Conservation (phyloP, 2,888 invertebrate species). For the Hypselothyrea guttata region DNA sequence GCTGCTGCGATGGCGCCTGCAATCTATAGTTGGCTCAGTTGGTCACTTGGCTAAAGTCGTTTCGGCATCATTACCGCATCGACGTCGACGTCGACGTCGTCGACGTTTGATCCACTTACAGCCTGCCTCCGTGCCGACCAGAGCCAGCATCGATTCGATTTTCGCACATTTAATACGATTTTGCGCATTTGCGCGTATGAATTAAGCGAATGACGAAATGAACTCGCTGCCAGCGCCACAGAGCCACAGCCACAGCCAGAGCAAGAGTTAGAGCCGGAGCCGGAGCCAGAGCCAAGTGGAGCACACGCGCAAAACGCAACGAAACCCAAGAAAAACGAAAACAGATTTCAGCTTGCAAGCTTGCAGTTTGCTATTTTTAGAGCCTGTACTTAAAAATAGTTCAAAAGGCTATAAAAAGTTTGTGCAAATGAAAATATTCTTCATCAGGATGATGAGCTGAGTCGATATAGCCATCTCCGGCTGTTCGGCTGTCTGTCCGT, state of each 20-base stretch:
- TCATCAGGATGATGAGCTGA: no score
- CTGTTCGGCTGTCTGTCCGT: no score
- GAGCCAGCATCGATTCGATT: constrained; percentile 18
- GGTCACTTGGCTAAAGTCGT: constrained; percentile 35
- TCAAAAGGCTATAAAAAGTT: no score
- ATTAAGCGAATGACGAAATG: constrained; percentile 73
- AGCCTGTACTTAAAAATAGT: no score
- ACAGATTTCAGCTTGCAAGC: no score
- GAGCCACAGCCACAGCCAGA: neutral
- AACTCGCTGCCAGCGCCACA: constrained; percentile 14
- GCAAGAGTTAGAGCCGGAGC: no score
- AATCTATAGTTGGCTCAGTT: neutral
- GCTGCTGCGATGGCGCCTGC: constrained; percentile 1
- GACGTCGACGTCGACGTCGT: constrained; percentile 33
- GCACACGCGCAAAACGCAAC: constrained; percentile 37
- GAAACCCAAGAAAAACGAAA: constrained; percentile 1
- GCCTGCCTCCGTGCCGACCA: neutral
- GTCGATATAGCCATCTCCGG: no score
- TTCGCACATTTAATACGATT: constrained; percentile 77
- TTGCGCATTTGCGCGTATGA: constrained; percentile 75
- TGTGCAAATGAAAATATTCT: no score
- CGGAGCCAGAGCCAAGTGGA: constrained; percentile 60
- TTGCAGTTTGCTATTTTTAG: no score
- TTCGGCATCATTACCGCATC: constrained; percentile 78
- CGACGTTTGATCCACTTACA: constrained; percentile 66